phyloP scores from a whole-genome alignment of 2,797 vertebrate genomes.

The Nothura maculosa region DNA sequence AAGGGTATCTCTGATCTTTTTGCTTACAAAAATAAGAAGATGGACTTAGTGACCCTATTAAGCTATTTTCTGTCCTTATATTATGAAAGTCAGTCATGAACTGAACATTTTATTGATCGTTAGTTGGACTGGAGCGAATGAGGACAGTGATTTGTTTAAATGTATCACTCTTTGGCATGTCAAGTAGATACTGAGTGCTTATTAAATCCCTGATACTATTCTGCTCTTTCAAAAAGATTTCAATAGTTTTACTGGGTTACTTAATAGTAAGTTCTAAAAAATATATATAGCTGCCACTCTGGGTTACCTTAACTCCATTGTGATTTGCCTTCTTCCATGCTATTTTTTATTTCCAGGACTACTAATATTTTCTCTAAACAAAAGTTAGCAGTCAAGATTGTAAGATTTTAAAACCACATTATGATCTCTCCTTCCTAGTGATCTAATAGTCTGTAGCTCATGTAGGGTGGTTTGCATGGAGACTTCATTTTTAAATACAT shows the following conservation, averaged over 20 bases:
- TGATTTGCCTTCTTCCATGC: not conserved
- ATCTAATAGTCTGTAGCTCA: not conserved
- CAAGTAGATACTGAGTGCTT: not conserved
- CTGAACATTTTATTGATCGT: not conserved
- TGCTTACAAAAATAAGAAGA: slow-evolving; percentile 30
- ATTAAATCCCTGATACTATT: not conserved
- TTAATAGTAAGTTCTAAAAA: not conserved
- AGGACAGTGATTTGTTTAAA: not conserved
- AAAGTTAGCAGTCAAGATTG: not conserved
- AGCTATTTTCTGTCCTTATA: not conserved
- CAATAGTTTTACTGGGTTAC: not conserved
- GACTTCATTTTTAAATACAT: not conserved
- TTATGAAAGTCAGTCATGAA: not conserved
- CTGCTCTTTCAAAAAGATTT: not conserved
- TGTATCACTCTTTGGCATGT: slow-evolving; percentile 10
- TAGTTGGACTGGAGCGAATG: not conserved
- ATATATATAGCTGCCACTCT: not conserved
- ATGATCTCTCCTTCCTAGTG: not conserved
- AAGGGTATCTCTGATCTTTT: slow-evolving; percentile 43
- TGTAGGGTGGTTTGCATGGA: not conserved
- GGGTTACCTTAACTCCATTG: not conserved
- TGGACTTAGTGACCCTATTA: slow-evolving; percentile 39
- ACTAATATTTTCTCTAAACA: not conserved
- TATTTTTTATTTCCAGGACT: not conserved
- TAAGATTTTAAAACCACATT: not conserved